Conservation (phyloP, 1,140 invertebrate species). For the Polypedilum vanderplanki region DNA sequence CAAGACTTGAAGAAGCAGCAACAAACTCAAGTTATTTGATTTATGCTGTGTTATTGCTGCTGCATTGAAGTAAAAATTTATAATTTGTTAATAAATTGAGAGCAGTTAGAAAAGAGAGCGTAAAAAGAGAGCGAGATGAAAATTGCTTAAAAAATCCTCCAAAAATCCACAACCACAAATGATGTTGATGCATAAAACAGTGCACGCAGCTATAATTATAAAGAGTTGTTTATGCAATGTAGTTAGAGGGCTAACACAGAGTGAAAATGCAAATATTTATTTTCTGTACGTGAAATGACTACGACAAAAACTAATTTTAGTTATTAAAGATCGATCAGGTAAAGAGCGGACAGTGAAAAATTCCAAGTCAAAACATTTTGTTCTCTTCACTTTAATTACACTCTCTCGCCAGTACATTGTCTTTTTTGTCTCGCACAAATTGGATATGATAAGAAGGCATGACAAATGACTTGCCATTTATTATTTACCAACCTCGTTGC, state of each 20-base stretch:
- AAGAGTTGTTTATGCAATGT: background rate
- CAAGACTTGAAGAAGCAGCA: no score
- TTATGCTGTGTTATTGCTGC: no score
- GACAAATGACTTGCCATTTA: conserved; percentile 12
- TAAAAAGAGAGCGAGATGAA: no score
- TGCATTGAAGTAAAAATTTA: no score
- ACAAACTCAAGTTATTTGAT: no score
- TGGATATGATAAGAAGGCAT: conserved; percentile 12
- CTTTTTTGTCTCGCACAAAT: background rate
- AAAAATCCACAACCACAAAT: no score
- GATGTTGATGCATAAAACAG: background rate
- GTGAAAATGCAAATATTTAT: conserved; percentile 28
- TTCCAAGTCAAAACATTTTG: no score
- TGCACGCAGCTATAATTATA: conserved; percentile 23
- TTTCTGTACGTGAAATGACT: conserved; percentile 12
- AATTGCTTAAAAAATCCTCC: no score
- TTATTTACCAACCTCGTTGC: background rate
- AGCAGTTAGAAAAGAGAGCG: no score
- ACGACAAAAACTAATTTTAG: conserved; percentile 8
- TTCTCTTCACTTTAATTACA: background rate
- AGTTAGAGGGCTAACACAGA: conserved; percentile 4
- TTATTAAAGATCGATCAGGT: conserved; percentile 8
- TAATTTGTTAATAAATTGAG: no score
- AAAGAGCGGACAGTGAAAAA: no score
- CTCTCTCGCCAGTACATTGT: background rate